Base-by-base conservation (phyloP, 2,797 vertebrate genomes). In the Enteromius argenteus region DNA sequence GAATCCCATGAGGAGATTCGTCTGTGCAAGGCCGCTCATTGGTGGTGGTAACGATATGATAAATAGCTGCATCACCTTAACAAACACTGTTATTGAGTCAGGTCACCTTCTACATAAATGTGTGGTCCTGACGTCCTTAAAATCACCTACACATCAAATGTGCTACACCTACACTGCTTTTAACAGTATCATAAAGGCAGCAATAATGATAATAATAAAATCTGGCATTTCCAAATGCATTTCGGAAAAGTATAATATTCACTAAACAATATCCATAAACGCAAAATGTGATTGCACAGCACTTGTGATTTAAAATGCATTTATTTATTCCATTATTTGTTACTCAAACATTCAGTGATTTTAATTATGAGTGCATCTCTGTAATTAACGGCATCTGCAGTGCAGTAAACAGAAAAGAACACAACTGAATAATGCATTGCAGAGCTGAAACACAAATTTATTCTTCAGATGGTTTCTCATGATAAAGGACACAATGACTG, bases 1-100 rank as follows among this genome's bases (percentile, higher is more conserved):
- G 46, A 80, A 69, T 85, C 62, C 74, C 73, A 82, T 5, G 69
- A 86, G 85, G 84, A 44, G 80, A 46, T 80, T 46, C 13, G 35
- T 30, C 51, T n/a, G 32, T n/a, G 44, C 1, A 21, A 62, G 77
- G 30, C 4, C 2, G 27, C 68, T 87, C 27, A 84, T 62, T 79
- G 82, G 51, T 79, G 37, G 68, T 44, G 71, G 78, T 14, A 51
- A 66, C 39, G 42, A 66, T 51, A 35, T 53, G 53, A 81, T 39
- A 62, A 49, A 75, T 32, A 76, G 64, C 66, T 60, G 27, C 37
- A 77, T 37, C 76, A 64, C 27, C 30, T 51, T 58, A 68, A 37
- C 44, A 39, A 37, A 58, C n/a, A 21, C 1, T 0, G 23, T 15
- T 17, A 46, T 51, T 19, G 42, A 60, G 32, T 27, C 42, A 32